A percentile compares a stretch with the other conserved stretches of the same genome.
These are phyloP conservation scores for Morpho deidamia DNA, from an alignment of 2,888 invertebrate species.

Conservation along the genomic window DNA sequence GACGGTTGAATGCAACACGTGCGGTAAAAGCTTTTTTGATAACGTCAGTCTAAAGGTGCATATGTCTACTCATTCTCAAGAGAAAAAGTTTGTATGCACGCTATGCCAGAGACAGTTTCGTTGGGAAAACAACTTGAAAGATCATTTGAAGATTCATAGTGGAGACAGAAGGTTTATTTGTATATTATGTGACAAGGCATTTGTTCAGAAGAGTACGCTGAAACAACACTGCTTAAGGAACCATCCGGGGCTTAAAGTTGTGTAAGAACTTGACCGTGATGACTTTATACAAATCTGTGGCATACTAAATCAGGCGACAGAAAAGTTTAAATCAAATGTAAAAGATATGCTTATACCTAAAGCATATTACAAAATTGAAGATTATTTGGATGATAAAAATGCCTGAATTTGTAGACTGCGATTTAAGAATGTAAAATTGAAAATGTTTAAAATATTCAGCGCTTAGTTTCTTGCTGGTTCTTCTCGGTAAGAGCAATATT, in stretches of 20 bases:
- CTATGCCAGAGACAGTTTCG: constrained; percentile 21
- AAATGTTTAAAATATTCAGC: too few species aligned
- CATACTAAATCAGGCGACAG: too few species aligned
- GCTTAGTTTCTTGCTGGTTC: too few species aligned
- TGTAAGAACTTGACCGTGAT: neutral
- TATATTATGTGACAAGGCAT: constrained; percentile 36
- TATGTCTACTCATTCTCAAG: neutral
- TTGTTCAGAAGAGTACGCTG: constrained; percentile 32
- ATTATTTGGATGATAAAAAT: too few species aligned
- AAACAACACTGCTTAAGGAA: constrained; percentile 35
- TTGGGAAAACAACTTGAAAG: constrained; percentile 21
- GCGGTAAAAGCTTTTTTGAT: neutral
- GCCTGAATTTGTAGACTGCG: too few species aligned
- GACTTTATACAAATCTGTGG: neutral
- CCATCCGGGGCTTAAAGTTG: constrained; percentile 25
- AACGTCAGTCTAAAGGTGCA: neutral
- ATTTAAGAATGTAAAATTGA: too few species aligned
- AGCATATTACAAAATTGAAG: too few species aligned
- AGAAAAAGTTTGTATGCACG: neutral
- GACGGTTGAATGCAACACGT: neutral
- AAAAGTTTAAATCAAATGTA: too few species aligned
- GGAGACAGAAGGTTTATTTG: constrained; percentile 37
- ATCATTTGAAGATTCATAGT: constrained; percentile 36
- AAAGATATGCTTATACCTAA: too few species aligned
- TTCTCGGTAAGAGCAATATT: too few species aligned